Evolutionary conservation across 2,113 vertebrate species (phyloP), one percentile per base, ranked within the genome.

Genomic region (Meriones unguiculatus): DNA sequence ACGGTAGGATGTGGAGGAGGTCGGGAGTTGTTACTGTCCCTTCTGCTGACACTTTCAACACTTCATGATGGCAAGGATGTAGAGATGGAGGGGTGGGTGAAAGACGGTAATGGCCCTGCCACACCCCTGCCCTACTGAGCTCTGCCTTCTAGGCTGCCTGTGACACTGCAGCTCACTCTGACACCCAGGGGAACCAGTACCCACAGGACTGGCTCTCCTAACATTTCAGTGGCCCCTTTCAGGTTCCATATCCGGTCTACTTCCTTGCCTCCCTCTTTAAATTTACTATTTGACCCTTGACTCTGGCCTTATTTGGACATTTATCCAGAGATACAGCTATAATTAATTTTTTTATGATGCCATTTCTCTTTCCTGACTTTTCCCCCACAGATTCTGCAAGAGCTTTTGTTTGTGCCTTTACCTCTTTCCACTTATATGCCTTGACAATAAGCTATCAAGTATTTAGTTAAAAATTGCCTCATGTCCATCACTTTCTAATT

Each of bases 341-440:
- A 88, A 85, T 59, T 50, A 67, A 85, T 35, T 92, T 67, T 67
- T 28, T 50, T 28, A 80, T 28, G 13, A 91, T 78, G n/a, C 14
- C 18, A 41, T 84, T 87, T 96, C 65, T 93, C 30, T 50, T 81
- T 96, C 46, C 17, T 82, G 64, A 4, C 70, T 46, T 59, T 41
- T 72, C 2, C 70, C 77, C 73, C 35, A 38, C 3, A 32, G 90
- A 70, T 80, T 24, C 22, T 20, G 64, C 32, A n/a, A 65, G 92
- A 62, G 30, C 17, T 81, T 96, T 80, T 52, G 38, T 32, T 91
- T 92, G 75, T 50, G 67, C 52, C 54, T 87, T 54, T 65, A 59
- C 18, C 17, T 95, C 67, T 59, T 93, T 95, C 38, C 52, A 87
- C 12, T 89, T 59, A 91, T 87, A 24, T 50, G 57, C 64, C 18